Base-by-base conservation (phyloP, 2,888 invertebrate species). In the Agrochola macilenta region DNA sequence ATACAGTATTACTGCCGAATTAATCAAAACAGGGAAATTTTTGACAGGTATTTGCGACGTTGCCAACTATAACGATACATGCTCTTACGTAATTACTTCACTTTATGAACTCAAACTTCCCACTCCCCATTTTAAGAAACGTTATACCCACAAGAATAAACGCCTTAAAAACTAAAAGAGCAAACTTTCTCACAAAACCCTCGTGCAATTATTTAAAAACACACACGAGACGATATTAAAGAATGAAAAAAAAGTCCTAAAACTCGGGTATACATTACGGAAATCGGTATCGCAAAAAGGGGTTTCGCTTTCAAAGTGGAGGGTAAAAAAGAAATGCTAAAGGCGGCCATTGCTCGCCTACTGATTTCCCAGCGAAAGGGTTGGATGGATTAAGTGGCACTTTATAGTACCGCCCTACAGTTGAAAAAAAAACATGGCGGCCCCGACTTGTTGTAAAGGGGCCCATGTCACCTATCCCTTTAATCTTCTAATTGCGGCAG, bases 361-460 rank as follows among this genome's bases (percentile, higher is more conserved):
- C 93, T 95, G 95, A 94, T 94, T 95, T 94, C 94, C 92, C 92
- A 92, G 93, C 89, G 23, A 92, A 93, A 94, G 95, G 95, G 96
- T 94, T 93, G 96, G 93, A 90, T 91, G 93, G 92, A 92, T 94
- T 92, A 95, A 96, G 96, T 95, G 94, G 89, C 93, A 94, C 96
- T 96, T 95, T 91, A 90, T 81, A 91, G 95, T 91, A 94, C 96
- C 96, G 95, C 96, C 96, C 96, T 94, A 92, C 84, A 83, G 87
- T 90, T 90, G 93, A 88, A 91, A 93, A 94, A n/a, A 93, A 94
- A 93, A 81, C 61, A 94, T 95, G 95, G 95, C 94, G 82, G 89
- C 91, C 89, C 3, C 17, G 12, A 89, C 87, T 85, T 85, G 83
- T 81, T 81, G 82, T 75, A 83, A 85, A 82, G 88, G 87, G 90